Evolutionary conservation across 2,797 vertebrate species (phyloP), one percentile per base, ranked within the genome.

Genomic region (Jordanella pulchra): DNA sequence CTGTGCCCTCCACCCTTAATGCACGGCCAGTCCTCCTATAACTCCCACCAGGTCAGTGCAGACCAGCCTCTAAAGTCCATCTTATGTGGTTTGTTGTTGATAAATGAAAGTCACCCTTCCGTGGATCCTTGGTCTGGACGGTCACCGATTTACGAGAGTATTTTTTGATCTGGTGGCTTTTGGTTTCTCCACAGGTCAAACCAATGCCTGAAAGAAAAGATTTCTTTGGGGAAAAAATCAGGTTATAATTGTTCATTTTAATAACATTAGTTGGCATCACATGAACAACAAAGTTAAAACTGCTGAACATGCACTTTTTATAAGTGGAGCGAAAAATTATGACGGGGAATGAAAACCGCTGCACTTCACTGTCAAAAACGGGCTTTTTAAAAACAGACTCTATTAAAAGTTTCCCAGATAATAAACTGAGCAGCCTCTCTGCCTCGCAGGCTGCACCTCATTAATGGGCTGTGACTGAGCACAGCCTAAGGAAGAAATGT

Each of bases 1-100:
- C 93, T 99, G 75, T 99, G 98, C 81, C 96, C 97, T 80, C 95
- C 96, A 0, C 91, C 95, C 0, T 94, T 99, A 89, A 96, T 99
- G 86, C 97, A 97, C 87, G 95, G 92, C 93, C 97, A 98, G 91
- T 94, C 97, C 35, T 92, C 94, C 83, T 99, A 98, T 92, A 95
- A 87, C 56, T 94, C 96, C 78, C 97, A 98, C 93, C 97, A 98
- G 97, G 98, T 99, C 91, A 82, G 90, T 73, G 27, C 30, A 32
- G 30, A 3, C 44, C 28, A 27, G 7, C 30, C 25, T 67, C 27
- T 45, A 7, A 27, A 30, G 4, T 67, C 30, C 12, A 23, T 25
- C 61, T 42, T 15, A 15, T 28, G 12, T 4, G 0, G 15, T 56
- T 25, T 56, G 25, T 15, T 56, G 11, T 13, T 30, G 25, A 56